Base-by-base conservation (phyloP, 2,797 vertebrate species). In the Dryobates pubescens region DNA sequence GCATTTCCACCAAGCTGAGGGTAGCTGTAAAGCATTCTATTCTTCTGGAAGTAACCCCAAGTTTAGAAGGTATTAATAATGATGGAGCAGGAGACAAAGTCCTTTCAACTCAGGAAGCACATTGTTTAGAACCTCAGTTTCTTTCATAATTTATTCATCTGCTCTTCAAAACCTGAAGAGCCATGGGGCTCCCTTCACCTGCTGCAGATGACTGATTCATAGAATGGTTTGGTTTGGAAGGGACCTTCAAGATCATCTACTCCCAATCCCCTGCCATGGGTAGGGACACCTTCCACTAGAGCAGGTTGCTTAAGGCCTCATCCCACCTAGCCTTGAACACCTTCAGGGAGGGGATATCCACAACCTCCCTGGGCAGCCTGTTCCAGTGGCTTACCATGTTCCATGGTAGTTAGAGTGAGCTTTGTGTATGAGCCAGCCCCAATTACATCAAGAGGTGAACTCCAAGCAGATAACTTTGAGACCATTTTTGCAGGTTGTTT, bases 1-100 rank as follows among this genome's bases (percentile, higher is more conserved):
- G 0, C 85, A 90, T 93, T 94, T 92, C 69, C 89, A 94, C 89
- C 86, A 88, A 95, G 88, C 94, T 84, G 64, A 94, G 83, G 92
- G 89, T 93, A 71, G 87, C 85, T 82, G 61, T 81, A 76, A 84
- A 92, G 77, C 0, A 45, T 57, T 88, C 90, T 23, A 59, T 88
- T 93, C 64, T 73, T 92, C 82, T 76, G 88, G 78, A 86, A 88
- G 54, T 71, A 92, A 93, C 83, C 86, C 0, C 2, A 36, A 91
- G 88, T 79, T 86, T 86, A 81, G 84, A 71, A 58, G 0, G 1
- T 34, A 5, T 79, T 86, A 82, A 30, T 54, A 74, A 41, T 3
- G 18, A 18, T 0, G 64, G 73, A 30, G 9, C 32, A 3, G 85
- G 89, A 68, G 70, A 72, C 3, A 2, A 2, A 86, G 80, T 45